Conservation (phyloP, 2,797 vertebrate genomes). For the Helicolenus hilgendorfi region DNA sequence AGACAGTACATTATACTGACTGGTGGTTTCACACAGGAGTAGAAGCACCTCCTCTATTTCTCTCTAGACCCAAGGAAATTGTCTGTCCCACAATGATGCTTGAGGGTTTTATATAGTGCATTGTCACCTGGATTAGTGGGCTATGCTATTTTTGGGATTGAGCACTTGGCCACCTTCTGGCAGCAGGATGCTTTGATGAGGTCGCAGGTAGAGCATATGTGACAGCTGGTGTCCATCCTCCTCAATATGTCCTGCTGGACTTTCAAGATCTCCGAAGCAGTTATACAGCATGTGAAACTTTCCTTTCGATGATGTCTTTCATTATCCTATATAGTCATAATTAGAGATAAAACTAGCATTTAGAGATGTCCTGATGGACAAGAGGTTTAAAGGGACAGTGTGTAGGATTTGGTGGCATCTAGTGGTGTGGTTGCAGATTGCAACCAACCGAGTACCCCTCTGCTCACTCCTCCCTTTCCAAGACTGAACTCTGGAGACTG, state of each 20-base stretch:
- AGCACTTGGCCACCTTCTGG: slow-evolving; percentile 31
- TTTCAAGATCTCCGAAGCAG: background rate
- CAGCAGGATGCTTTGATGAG: slow-evolving; percentile 31
- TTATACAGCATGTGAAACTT: background rate
- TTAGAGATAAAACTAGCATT: background rate
- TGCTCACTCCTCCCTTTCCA: too few species aligned
- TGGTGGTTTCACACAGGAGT: slow-evolving; percentile 40
- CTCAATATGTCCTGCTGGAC: slow-evolving; percentile 26
- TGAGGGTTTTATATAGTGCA: slow-evolving; percentile 26
- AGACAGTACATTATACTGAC: slow-evolving; percentile 58
- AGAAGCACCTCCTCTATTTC: slow-evolving; percentile 40
- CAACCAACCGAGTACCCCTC: too few species aligned
- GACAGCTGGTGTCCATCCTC: slow-evolving; percentile 43
- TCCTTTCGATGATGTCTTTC: background rate
- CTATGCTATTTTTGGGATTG: slow-evolving; percentile 49
- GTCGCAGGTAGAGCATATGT: background rate
- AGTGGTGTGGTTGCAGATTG: too few species aligned
- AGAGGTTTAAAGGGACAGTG: background rate
- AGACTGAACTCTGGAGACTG: too few species aligned
- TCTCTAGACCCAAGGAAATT: slow-evolving; percentile 49
- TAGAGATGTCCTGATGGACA: background rate
- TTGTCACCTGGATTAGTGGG: slow-evolving; percentile 56
- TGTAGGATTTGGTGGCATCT: too few species aligned
- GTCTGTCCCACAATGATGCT: slow-evolving; percentile 56
- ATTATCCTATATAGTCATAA: background rate